Conservation (phyloP, 2,797 vertebrate genomes). For the Momotus momota region DNA sequence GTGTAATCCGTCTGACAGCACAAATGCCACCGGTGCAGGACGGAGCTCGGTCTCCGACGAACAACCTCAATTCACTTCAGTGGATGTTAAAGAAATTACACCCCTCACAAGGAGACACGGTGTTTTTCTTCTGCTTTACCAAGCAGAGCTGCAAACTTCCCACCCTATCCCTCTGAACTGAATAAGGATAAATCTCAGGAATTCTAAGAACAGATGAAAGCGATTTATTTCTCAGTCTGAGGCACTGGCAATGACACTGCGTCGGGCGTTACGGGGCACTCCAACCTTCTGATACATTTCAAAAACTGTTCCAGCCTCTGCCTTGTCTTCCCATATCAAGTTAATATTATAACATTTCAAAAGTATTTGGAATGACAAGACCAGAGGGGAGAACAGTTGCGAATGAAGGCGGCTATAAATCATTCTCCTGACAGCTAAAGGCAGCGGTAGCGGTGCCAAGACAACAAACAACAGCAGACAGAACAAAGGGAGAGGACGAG, state of each 20-base stretch:
- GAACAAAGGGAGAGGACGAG: not conserved
- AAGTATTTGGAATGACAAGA: slow-evolving; percentile 43
- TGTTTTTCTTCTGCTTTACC: not conserved
- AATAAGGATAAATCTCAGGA: not conserved
- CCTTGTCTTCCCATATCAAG: not conserved
- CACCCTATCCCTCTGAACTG: not conserved
- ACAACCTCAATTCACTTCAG: not conserved
- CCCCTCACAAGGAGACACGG: not conserved
- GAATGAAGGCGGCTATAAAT: slow-evolving; percentile 33
- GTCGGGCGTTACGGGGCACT: not conserved
- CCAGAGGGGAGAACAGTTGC: slow-evolving; percentile 30
- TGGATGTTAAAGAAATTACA: not conserved
- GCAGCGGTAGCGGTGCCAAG: not conserved
- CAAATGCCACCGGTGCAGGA: not conserved
- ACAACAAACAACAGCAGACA: not conserved
- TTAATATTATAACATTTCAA: not conserved
- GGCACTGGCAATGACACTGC: not conserved
- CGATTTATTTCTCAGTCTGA: not conserved
- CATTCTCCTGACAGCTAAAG: not conserved
- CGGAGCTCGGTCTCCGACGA: not conserved
- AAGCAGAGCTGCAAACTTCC: not conserved
- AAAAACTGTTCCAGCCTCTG: not conserved
- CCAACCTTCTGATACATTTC: not conserved
- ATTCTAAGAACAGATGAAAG: not conserved
- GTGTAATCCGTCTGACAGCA: no score